Percentiles rank a stretch among this genome's conserved stretches.
These are phyloP conservation scores for Drosophila algonquin DNA, from an alignment of 2,888 invertebrate species.

Conservation along the genomic window DNA sequence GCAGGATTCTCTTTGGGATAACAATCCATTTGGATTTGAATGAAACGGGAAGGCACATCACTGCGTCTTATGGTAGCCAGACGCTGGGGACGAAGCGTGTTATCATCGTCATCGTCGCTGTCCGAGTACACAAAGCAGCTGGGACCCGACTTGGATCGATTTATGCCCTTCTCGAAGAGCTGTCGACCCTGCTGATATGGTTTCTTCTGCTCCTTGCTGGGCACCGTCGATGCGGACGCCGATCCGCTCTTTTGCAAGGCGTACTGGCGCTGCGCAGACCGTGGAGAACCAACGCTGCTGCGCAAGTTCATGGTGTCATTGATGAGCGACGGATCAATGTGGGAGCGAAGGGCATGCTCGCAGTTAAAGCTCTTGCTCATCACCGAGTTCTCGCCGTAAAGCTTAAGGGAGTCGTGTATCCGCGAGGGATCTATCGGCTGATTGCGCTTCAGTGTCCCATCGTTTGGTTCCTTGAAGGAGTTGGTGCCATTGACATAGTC, in stretches of 20 bases:
- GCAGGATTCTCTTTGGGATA: conserved; percentile 78
- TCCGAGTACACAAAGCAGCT: conserved; percentile 83
- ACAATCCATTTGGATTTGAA: conserved; percentile 84
- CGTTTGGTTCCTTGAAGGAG: conserved; percentile 82
- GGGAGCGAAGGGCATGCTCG: conserved; percentile 81
- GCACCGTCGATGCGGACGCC: conserved; percentile 63
- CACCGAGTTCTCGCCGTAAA: conserved; percentile 83
- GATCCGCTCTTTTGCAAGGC: conserved; percentile 83
- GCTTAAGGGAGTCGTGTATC: conserved; percentile 84
- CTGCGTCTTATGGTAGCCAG: conserved; percentile 82
- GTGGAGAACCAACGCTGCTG: conserved; percentile 63
- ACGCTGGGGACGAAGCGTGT: conserved; percentile 79
- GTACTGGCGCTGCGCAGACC: conserved; percentile 77
- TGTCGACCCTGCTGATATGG: conserved; percentile 69
- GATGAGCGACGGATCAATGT: conserved; percentile 81
- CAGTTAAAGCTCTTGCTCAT: conserved; percentile 84
- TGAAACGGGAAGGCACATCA: conserved; percentile 80
- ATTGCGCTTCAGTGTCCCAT: conserved; percentile 83
- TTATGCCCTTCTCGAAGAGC: conserved; percentile 82
- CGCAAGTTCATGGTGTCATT: conserved; percentile 82
- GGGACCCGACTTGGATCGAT: conserved; percentile 84
- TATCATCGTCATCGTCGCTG: conserved; percentile 81
- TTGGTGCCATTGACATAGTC: conserved; percentile 84
- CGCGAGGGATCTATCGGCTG: conserved; percentile 85
- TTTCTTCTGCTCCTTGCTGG: conserved; percentile 54